Percentiles rank a stretch among this genome's conserved stretches.
Conservation (phyloP, 2,888 invertebrate species). For the Mythimna ferrago region DNA sequence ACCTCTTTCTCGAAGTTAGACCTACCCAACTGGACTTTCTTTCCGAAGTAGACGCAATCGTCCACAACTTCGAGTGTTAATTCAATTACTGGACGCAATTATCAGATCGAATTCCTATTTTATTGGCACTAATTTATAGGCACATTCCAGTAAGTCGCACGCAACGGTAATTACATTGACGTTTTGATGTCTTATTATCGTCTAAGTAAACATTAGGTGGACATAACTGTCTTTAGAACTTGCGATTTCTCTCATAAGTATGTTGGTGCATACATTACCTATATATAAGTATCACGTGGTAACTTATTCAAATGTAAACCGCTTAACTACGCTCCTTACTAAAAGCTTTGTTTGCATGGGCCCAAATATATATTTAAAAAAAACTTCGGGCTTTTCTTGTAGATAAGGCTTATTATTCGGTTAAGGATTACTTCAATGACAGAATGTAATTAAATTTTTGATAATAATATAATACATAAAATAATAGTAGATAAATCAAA, state of each 20-base stretch:
- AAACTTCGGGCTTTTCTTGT: too few relatives aligned
- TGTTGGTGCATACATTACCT: not conserved
- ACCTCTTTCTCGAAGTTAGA: too few relatives aligned
- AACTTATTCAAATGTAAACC: not conserved
- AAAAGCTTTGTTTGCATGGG: too few relatives aligned
- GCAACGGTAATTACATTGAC: conserved; percentile 50
- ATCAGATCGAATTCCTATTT: conserved; percentile 14
- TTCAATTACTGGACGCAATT: conserved; percentile 12
- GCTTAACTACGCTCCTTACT: not conserved
- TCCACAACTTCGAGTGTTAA: not conserved
- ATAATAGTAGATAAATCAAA: too few relatives aligned
- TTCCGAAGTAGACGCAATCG: too few relatives aligned
- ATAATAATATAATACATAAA: too few relatives aligned
- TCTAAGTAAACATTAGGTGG: conserved; percentile 33
- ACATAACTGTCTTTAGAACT: conserved; percentile 13
- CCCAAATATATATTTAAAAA: too few relatives aligned
- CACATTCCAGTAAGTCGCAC: conserved; percentile 40
- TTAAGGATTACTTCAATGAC: too few relatives aligned
- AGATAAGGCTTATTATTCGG: too few relatives aligned
- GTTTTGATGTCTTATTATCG: conserved; percentile 38
- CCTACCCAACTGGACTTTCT: too few relatives aligned
- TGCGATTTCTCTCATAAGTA: conserved; percentile 23
- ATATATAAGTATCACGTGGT: not conserved
- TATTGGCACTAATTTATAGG: conserved; percentile 28
- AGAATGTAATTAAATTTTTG: too few relatives aligned